Base-by-base conservation (phyloP, 2,888 invertebrate species). In the Polylopha cassiicola region DNA sequence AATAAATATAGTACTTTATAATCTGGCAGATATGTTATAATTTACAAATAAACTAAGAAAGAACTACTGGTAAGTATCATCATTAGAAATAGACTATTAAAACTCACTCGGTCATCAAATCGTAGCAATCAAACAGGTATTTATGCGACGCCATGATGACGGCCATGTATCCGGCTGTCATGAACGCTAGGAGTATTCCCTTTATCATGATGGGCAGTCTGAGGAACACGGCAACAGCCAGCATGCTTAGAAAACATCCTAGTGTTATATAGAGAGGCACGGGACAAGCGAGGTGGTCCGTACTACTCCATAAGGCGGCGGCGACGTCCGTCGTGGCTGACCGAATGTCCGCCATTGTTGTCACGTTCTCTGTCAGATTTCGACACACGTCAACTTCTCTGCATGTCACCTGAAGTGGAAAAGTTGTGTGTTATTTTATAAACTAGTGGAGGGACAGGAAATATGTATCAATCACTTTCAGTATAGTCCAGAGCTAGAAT, bases 201-300 rank as follows among this genome's bases (percentile, higher is more conserved):
- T 97, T 96, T 47, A 95, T 88, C 48, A 95, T 75, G 50, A 96
- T 93, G 4, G 95, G 95, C 33, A 97, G 86, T 46, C 89, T 87
- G 32, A 96, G 87, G 75, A 96, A 97, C 43, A 95, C 90, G 0
- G 95, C 93, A 15, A 95, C 93, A 0, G 94, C 91, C 41, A 97
- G 86, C 78, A 93, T 94, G 34, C 94, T 93, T 51, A 97, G 87
- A 36, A 95, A 90, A 57, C 95, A 95, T 6, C 94, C 94, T 7
- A 96, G 78, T 3, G 94, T 91, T 23, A 96, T 92, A 74, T 97
- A 97, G 42, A 95, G 91, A 0, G 97, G 97, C 37, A 95, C 80
- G 0, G 94, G 93, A 59, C 95, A 95, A 9, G 91, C 91, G 31
- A 94, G 87, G 66, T 95, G 95, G 46, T 92, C 90, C 28, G 79